A percentile compares a stretch with the other conserved stretches of the same genome.
phyloP scores from a whole-genome alignment of 1,140 invertebrate genomes.

The Micrasema minimum region DNA sequence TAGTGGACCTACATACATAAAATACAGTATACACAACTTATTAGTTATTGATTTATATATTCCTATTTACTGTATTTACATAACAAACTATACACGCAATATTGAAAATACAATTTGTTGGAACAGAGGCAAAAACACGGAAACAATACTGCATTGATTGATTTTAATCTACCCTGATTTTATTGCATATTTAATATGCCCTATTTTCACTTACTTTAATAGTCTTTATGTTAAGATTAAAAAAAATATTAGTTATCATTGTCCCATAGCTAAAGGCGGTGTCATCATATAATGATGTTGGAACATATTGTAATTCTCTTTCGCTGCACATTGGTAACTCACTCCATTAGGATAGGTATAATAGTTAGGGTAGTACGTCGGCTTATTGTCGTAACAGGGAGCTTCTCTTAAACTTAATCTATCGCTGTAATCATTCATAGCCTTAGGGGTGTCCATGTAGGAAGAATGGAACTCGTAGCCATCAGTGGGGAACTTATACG shows the following conservation, averaged over 20 bases:
- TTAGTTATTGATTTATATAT: too few species aligned
- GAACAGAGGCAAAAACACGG: too few species aligned
- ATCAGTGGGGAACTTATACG: slow-evolving; percentile 54
- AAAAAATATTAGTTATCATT: slow-evolving; percentile 54
- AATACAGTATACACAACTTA: too few species aligned
- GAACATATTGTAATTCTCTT: slow-evolving; percentile 64
- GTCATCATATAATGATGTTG: slow-evolving; percentile 64
- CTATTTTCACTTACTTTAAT: background rate
- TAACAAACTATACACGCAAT: too few species aligned
- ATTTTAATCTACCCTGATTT: background rate
- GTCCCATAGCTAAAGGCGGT: slow-evolving; percentile 63
- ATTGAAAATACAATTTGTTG: too few species aligned
- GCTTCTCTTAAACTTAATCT: slow-evolving; percentile 42
- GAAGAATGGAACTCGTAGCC: slow-evolving; percentile 58
- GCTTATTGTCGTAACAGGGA: slow-evolving; percentile 46
- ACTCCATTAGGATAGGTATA: slow-evolving; percentile 61
- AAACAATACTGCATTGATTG: too few species aligned
- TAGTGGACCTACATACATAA: too few species aligned
- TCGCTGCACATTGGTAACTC: slow-evolving; percentile 62
- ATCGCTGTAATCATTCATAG: slow-evolving; percentile 44
- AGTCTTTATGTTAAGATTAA: background rate
- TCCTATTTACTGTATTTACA: too few species aligned
- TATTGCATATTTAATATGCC: slow-evolving; percentile 14
- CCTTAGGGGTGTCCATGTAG: slow-evolving; percentile 55
- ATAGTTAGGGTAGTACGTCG: slow-evolving; percentile 51